A percentile compares a stretch with the other conserved stretches of the same genome.
Conservation (phyloP, 2,797 vertebrate genomes). For the Emydoidea blandingii region DNA sequence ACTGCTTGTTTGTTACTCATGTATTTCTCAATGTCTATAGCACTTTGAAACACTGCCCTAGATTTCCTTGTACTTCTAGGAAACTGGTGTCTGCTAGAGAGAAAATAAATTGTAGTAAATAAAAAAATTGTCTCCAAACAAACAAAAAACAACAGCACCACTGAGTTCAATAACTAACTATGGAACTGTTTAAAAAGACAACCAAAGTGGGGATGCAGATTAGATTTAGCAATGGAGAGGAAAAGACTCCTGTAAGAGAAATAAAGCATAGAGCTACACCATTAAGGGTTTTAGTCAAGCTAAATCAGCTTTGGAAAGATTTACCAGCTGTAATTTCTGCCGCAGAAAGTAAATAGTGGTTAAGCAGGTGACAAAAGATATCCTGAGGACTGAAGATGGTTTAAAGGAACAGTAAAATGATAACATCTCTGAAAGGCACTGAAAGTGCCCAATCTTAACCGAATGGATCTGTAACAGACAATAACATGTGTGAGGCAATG, state of each 20-base stretch:
- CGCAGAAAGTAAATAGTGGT: not conserved
- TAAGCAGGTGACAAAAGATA: not conserved
- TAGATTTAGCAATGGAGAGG: slow-evolving; percentile 9
- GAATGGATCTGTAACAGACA: slow-evolving; percentile 50
- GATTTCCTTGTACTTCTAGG: not conserved
- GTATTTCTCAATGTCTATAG: not conserved
- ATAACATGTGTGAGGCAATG: slow-evolving; percentile 25
- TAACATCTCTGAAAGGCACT: slow-evolving; percentile 17
- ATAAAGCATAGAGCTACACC: not conserved
- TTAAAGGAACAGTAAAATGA: slow-evolving; percentile 61
- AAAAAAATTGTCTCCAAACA: not conserved
- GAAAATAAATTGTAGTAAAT: not conserved
- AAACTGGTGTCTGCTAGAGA: not conserved
- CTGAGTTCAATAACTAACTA: slow-evolving; percentile 7
- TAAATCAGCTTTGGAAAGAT: slow-evolving; percentile 16
- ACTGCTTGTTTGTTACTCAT: not conserved
- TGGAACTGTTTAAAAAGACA: not conserved
- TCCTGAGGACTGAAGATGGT: slow-evolving; percentile 15
- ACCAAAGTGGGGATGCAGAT: not conserved
- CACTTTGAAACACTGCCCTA: not conserved
- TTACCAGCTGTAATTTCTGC: slow-evolving; percentile 32
- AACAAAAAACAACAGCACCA: not conserved
- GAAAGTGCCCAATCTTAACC: slow-evolving; percentile 28
- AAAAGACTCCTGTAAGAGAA: slow-evolving; percentile 43
- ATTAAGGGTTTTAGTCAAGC: slow-evolving; percentile 68